Conservation (phyloP, 2,888 invertebrate genomes). For the Lamellibrachia columna region DNA sequence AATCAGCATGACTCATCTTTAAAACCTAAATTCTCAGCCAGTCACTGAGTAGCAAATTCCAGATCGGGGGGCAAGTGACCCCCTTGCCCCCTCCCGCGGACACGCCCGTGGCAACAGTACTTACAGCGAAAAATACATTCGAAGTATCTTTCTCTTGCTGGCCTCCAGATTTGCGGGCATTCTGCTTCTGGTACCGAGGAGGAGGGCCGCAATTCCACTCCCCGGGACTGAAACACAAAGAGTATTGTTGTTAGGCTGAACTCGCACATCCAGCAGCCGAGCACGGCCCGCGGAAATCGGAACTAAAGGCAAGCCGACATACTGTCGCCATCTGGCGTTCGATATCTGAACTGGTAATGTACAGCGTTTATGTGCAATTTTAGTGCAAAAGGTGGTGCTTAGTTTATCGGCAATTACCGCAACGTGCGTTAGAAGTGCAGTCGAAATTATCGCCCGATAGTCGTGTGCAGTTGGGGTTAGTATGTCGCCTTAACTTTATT, state of each 20-base stretch:
- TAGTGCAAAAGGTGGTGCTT: neutral
- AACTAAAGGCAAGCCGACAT: neutral
- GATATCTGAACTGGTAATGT: neutral
- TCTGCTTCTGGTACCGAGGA: neutral
- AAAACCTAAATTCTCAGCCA: too few species aligned
- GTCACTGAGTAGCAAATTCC: too few species aligned
- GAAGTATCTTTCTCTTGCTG: neutral
- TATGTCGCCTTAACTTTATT: slow-evolving; percentile 4
- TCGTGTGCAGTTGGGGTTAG: neutral
- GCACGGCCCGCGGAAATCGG: neutral
- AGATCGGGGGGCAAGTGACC: too few species aligned
- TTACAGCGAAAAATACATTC: slow-evolving; percentile 6
- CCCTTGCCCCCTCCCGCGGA: too few species aligned
- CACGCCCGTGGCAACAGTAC: neutral
- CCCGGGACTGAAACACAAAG: neutral
- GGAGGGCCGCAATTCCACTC: slow-evolving; percentile 3
- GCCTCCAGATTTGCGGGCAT: neutral
- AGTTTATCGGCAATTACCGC: neutral
- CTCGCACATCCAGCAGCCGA: neutral
- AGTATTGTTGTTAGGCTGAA: neutral
- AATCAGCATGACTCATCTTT: too few species aligned
- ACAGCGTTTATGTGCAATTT: neutral
- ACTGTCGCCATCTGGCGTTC: slow-evolving; percentile 6
- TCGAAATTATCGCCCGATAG: neutral
- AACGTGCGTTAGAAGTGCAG: neutral